Base-by-base conservation (phyloP, 2,888 invertebrate genomes). In the Andrena marginata region DNA sequence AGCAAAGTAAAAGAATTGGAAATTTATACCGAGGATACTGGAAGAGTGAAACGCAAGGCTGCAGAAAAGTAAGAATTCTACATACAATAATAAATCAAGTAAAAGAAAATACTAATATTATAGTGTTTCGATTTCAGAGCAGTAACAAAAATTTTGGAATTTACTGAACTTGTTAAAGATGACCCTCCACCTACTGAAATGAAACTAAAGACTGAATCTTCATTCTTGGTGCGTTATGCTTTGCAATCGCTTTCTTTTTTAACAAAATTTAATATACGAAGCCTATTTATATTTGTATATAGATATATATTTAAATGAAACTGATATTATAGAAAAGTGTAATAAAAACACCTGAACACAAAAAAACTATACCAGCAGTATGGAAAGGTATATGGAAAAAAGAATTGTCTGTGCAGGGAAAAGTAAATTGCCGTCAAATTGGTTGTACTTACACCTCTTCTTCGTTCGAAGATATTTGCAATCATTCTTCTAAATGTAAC, bases 51-150 rank as follows among this genome's bases (percentile, higher is more conserved):
- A 90, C 93, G 95, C 42, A 94, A 93, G 88, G 95, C 95, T 16
- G 95, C 95, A 13, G 92, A 93, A 86, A 94, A 91, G 95, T 95
- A 92, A 88, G 87, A 85, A n/a, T 68, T 54, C 80, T 8, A 10
- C 80, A 56, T 71, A 70, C 56, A 49, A 29, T 13, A 64, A 3
- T 8, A 42, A 42, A 42, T 71, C 49, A 20, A 23, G 29, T 23
- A 49, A 67, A 48, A 23, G 13, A 16, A 67, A n/a, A 54, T 13
- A 6, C 2, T 62, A 35, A 74, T 35, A 16, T 10, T 10, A 23
- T n/a, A n/a, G 42, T 33, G 5, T 73, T 72, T 33, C 31, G 59
- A 80, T 89, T 89, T 49, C 82, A 93, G 93, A 83, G 94, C 94
- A 3, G 90, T 92, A 5, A 85, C 90, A 8, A 92, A 89, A 71